Evolutionary conservation across 2,113 vertebrate species (phyloP), one percentile per base, ranked within the genome.

Genomic region (Todiramphus chloris): DNA sequence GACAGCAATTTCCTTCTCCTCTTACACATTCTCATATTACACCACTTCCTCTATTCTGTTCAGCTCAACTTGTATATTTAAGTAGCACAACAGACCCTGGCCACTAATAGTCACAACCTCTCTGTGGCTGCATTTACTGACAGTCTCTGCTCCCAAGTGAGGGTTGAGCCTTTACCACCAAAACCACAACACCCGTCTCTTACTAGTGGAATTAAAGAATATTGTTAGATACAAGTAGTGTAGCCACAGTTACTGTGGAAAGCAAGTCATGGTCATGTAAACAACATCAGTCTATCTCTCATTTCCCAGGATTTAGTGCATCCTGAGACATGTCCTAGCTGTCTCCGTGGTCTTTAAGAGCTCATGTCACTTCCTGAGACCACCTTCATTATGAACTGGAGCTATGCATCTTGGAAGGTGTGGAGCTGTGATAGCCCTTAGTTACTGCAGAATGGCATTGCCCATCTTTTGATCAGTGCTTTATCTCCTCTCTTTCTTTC

Each of bases 21-120:
- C 44, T 72, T 60, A 16, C 33, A 51, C 2, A 0, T 31, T 48
- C 27, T 69, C 2, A 0, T 37, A 51, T 83, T 58, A 28, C 35
- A 64, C 5, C 24, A 79, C n/a, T 95, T 90, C 35, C 58, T 18
- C 23, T 77, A 4, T 53, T 66, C 88, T 68, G 10, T 77, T 66
- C 43, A 62, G 35, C 9, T 39, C 50, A 77, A 80, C 15, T 16
- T 55, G 13, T 43, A 16, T 60, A 66, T 62, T 69, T 78, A 69
- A 63, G 16, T 50, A 81, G 39, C 43, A 27, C 35, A 92, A 63
- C 37, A 85, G 31, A 64, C 18, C 37, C 13, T 53, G 60, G 39
- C 39, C 67, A 58, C 35, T 66, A 58, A 85, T 15, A 83, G 6
- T 63, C 77, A 10, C 66, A 86, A 41, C 10, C 15, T 50, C 14